These are phyloP conservation scores for Parthenolecanium corni DNA, from an alignment of 2,888 invertebrate species.

Conservation along the genomic window DNA sequence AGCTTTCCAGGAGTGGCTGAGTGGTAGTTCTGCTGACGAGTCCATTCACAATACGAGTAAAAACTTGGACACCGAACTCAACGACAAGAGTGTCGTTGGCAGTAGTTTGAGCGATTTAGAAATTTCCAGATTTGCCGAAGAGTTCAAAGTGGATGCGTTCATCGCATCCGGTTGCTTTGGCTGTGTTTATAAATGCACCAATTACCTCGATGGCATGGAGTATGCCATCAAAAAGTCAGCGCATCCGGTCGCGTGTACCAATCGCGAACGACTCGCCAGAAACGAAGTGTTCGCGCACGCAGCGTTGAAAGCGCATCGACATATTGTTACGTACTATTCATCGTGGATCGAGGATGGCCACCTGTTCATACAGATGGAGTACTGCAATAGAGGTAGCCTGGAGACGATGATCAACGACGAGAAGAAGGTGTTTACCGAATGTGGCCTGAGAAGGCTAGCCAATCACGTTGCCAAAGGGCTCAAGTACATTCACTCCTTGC, in stretches of 20 bases:
- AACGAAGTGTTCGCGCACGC: constrained; percentile 93
- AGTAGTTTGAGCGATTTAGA: constrained; percentile 30
- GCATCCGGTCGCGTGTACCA: constrained; percentile 75
- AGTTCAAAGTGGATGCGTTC: constrained; percentile 69
- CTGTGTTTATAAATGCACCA: constrained; percentile 74
- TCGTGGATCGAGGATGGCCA: constrained; percentile 93
- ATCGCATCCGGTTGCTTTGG: constrained; percentile 83
- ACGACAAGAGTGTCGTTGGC: constrained; percentile 26
- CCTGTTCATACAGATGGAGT: constrained; percentile 92
- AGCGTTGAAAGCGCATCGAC: constrained; percentile 77
- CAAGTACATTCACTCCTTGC: constrained; percentile 76
- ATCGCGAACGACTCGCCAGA: constrained; percentile 46
- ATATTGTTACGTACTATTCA: constrained; percentile 86
- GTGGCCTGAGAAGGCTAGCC: constrained; percentile 60
- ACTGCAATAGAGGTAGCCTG: constrained; percentile 81
- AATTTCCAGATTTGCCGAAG: constrained; percentile 41
- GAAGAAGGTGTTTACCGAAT: constrained; percentile 47
- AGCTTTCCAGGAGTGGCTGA: constrained; percentile 7
- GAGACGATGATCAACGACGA: constrained; percentile 45
- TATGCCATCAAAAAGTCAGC: constrained; percentile 84
- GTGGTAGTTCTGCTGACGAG: constrained; percentile 20
- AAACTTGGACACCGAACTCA: constrained; percentile 6
- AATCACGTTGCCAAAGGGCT: constrained; percentile 74
- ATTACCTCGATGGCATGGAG: constrained; percentile 79
- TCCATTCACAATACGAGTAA: constrained; percentile 1